Base-by-base conservation (phyloP, 2,797 vertebrate species). In the Channallabes apus region DNA sequence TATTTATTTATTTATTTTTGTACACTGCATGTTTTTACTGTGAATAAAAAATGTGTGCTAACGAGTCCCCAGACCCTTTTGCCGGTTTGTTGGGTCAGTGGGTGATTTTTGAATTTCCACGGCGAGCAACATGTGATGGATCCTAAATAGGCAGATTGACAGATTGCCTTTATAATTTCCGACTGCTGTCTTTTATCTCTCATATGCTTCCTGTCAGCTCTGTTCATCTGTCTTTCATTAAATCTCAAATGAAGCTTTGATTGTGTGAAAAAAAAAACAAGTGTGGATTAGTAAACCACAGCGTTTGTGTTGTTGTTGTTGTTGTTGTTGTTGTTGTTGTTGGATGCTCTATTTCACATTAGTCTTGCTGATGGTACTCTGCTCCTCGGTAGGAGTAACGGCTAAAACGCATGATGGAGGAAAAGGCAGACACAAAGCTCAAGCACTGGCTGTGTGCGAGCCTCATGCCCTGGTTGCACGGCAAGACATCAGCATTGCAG, bases 401-500 rank as follows among this genome's bases (percentile, higher is more conserved):
- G 32, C 20, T 61, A 3, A 1, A 51, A 27, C 17, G 11, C 27
- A 22, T n/a, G 29, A 68, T 41, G 41, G 32, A 38, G 35, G 54
- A 64, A 56, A 15, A 41, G 51, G 64, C 73, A 72, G 35, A 82
- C n/a, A 72, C 41, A 71, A 24, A 2, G 54, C 32, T 38, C 51
- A 62, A 82, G 65, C 27, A 65, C 64, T 11, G 84, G 56, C 18
- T 82, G 73, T 79, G 17, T 82, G 58, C 62, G 51, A 75, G 65
- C 32, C 77, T 84, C 20, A 22, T 41, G 77, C 17, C 41, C 46
- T 72, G 77, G 73, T 83, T 89, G 87, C 87, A 80, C 24, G 51
- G 41, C 38, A 78, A 86, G 77, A 83, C 85, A 73, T 86, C 83
- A 83, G 87, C 77, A 85, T 78, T 89, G 88, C 88, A 86, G 84